Evolutionary conservation across 2,888 invertebrate genomes (phyloP).

Genomic region (Phrixothrix hirtus): DNA sequence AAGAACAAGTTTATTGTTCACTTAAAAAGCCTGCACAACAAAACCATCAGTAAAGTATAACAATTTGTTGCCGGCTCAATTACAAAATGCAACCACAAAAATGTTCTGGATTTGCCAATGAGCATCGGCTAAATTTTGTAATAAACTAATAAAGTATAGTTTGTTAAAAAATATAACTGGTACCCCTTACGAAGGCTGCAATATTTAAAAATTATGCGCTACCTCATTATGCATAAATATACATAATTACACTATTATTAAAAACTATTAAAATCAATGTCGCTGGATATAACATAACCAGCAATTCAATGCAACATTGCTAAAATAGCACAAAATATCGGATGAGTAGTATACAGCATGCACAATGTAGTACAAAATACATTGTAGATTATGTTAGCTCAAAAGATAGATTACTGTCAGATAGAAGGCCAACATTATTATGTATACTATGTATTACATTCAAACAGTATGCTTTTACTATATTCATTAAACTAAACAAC

Average conservation of each 20-base stretch:
- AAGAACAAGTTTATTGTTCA: too few species aligned
- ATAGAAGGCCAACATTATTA: conserved; percentile 58
- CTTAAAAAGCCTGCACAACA: too few species aligned
- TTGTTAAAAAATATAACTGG: neutral
- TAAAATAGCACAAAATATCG: conserved; percentile 23
- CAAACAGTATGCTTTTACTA: conserved; percentile 14
- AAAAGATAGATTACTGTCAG: conserved; percentile 52
- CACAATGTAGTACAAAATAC: conserved; percentile 44
- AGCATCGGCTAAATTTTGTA: neutral
- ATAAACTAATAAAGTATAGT: conserved; percentile 2
- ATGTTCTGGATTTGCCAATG: neutral
- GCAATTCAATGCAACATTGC: conserved; percentile 7
- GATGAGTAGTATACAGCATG: conserved; percentile 48
- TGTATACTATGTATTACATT: conserved; percentile 16
- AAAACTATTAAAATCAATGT: neutral
- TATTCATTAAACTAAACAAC: neutral
- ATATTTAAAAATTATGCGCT: too few species aligned
- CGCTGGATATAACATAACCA: neutral
- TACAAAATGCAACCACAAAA: neutral
- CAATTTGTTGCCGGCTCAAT: neutral
- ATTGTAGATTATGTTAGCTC: conserved; percentile 51
- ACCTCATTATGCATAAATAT: conserved; percentile 22
- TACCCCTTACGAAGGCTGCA: neutral
- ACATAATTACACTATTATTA: conserved; percentile 13
- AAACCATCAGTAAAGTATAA: conserved; percentile 1